Percentiles rank a stretch among this genome's conserved stretches.
Conservation (phyloP, 2,797 vertebrate species). For the Bryconaethiops microstoma region DNA sequence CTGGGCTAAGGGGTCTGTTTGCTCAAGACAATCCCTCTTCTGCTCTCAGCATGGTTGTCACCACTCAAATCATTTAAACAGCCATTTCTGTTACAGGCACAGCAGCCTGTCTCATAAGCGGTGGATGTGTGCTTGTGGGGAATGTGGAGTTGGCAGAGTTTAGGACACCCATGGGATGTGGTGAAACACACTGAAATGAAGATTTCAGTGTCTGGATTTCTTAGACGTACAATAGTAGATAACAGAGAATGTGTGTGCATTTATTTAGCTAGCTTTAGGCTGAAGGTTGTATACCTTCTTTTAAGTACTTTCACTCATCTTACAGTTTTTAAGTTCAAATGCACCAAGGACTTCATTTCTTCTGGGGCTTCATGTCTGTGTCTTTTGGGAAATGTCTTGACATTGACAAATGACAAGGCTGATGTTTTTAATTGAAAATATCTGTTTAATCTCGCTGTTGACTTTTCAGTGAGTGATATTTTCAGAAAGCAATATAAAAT, state of each 20-base stretch:
- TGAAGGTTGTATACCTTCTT: not conserved
- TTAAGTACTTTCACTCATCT: conserved; percentile 1
- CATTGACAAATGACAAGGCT: conserved; percentile 49
- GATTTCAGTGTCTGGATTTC: not conserved
- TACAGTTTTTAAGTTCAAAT: not conserved
- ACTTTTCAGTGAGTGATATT: conserved; percentile 39
- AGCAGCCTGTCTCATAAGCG: conserved; percentile 65
- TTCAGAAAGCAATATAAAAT: conserved; percentile 43
- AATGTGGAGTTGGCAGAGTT: conserved; percentile 34
- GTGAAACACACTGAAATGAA: not conserved
- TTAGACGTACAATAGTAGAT: not conserved
- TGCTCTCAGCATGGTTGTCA: conserved; percentile 83
- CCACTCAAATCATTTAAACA: conserved; percentile 84
- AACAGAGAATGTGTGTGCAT: too few species aligned
- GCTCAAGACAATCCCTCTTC: conserved; percentile 84
- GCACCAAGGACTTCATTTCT: conserved; percentile 32
- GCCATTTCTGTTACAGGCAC: conserved; percentile 77
- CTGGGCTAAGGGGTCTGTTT: conserved; percentile 83
- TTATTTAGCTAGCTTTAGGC: not conserved
- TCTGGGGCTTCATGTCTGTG: conserved; percentile 26
- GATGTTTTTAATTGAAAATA: conserved; percentile 56
- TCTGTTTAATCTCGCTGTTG: conserved; percentile 44
- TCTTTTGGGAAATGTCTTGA: conserved; percentile 47
- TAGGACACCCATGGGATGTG: conserved; percentile 19
- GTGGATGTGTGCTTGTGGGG: conserved; percentile 47